A percentile compares a stretch with the other conserved stretches of the same genome.
Conservation (phyloP, 1,140 invertebrate species). For the Drosophila repleta region DNA sequence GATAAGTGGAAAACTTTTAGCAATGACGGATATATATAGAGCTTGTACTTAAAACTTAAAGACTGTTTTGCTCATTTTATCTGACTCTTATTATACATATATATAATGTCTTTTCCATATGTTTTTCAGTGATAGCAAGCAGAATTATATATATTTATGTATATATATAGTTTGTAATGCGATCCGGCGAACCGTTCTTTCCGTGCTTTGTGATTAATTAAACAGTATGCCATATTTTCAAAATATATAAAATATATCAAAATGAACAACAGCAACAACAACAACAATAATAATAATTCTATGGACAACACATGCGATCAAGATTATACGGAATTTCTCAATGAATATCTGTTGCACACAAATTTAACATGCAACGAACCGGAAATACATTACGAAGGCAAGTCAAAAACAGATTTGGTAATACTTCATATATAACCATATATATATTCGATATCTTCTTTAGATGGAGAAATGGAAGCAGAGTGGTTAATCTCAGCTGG, state of each 20-base stretch:
- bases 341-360: constrained; percentile 77
- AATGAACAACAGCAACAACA: constrained; percentile 70
- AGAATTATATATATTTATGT: constrained; percentile 13
- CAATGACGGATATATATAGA: not conserved
- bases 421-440: not conserved
- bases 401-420: not conserved
- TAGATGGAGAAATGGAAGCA: constrained; percentile 83
- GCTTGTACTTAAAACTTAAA: too few species aligned
- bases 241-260: constrained; percentile 22
- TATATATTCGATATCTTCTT: not conserved
- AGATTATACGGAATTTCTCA: constrained; percentile 81
- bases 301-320: constrained; percentile 74
- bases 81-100: not conserved
- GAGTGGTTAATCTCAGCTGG: constrained; percentile 80
- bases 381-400: constrained; percentile 79
- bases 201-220: constrained; percentile 35
- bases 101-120: constrained; percentile 12
- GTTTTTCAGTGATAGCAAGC: constrained; percentile 19
- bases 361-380: constrained; percentile 69
- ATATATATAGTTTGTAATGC: constrained; percentile 14
- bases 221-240: constrained; percentile 70
- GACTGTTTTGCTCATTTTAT: not conserved
- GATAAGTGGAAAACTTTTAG: not conserved
- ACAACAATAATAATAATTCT: constrained; percentile 37
- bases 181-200: constrained; percentile 8